Percentiles rank a stretch among this genome's conserved stretches.
Evolutionary conservation across 2,888 invertebrate genomes (phyloP).

Genomic region (Nomada ruficornis): DNA sequence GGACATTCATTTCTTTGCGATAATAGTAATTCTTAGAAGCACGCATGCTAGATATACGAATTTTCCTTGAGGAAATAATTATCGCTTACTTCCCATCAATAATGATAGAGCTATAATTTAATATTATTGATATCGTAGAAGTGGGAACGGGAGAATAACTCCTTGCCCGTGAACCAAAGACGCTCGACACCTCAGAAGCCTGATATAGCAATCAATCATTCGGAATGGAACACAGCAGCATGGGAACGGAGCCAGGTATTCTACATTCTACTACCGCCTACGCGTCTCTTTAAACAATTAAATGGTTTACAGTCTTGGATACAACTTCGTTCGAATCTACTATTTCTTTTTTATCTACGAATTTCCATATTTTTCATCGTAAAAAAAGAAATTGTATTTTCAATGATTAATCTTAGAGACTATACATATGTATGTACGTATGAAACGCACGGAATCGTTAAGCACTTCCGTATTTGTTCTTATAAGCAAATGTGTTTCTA

Average conservation of each 20-base stretch:
- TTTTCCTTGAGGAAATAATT: background rate
- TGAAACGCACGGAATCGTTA: background rate
- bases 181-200: conserved; percentile 86
- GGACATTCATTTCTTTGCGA: background rate
- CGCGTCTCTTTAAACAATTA: conserved; percentile 7
- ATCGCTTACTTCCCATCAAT: background rate
- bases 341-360: too few relatives aligned
- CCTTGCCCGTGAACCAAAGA: conserved; percentile 85
- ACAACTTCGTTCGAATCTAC: too few relatives aligned
- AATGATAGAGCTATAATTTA: background rate
- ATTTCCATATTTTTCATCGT: too few relatives aligned
- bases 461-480: conserved; percentile 25
- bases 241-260: conserved; percentile 86
- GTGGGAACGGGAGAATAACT: conserved; percentile 88
- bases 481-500: conserved; percentile 11
- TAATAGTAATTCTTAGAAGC: background rate
- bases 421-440: background rate
- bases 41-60: background rate
- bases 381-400: background rate
- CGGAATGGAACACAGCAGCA: conserved; percentile 85
- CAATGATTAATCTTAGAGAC: background rate
- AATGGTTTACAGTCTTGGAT: background rate
- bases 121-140: conserved; percentile 82
- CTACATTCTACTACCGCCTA: conserved; percentile 18
- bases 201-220: conserved; percentile 80